These are phyloP conservation scores for Thermophis baileyi DNA, from an alignment of 2,113 vertebrate genomes.

Conservation along the genomic window DNA sequence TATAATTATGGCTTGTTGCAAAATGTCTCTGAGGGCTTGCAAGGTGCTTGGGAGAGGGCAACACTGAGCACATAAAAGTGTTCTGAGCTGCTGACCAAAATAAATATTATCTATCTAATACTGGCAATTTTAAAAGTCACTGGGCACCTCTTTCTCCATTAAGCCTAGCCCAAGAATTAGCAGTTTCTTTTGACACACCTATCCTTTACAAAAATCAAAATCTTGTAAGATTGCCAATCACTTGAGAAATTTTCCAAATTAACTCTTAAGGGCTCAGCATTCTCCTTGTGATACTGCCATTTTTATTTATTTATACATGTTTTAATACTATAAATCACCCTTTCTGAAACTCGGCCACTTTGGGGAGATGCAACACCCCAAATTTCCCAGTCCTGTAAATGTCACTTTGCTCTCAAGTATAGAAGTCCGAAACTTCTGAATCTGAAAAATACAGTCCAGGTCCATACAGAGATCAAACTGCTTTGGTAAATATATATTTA, in stretches of 20 bases:
- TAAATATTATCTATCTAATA: neutral
- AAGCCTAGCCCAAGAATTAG: neutral
- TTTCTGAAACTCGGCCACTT: neutral
- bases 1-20: neutral
- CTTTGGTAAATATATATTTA: constrained; percentile 37
- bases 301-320: neutral
- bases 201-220: neutral
- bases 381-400: neutral
- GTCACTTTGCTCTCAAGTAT: neutral
- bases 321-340: neutral
- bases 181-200: neutral
- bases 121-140: neutral
- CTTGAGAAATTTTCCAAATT: neutral
- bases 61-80: neutral
- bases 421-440: neutral
- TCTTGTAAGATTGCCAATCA: neutral
- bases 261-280: neutral
- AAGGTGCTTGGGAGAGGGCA: neutral
- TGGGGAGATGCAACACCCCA: neutral
- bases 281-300: neutral
- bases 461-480: neutral
- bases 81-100: neutral
- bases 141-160: neutral
- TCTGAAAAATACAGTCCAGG: neutral
- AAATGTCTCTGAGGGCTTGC: neutral